A percentile compares a stretch with the other conserved stretches of the same genome.
Evolutionary conservation across 2,888 invertebrate species (phyloP).

Genomic region (Beris morrisii): DNA sequence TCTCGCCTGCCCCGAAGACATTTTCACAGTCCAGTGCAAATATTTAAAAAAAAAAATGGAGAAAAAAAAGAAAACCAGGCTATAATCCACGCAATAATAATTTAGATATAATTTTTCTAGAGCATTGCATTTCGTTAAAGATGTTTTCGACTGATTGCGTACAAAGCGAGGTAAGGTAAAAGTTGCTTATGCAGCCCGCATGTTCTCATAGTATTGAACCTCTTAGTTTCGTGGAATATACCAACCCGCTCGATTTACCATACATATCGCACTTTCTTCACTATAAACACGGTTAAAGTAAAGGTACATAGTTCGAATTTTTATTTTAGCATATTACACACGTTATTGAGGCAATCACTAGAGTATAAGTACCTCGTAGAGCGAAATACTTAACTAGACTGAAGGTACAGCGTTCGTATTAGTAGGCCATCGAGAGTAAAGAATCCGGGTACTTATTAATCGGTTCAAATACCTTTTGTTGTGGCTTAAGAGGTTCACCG

Average conservation of each 20-base stretch:
- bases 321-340: background rate
- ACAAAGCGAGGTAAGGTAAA: conserved; percentile 1
- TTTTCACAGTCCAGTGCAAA: conserved; percentile 26
- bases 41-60: background rate
- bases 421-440: conserved; percentile 34
- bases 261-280: conserved; percentile 11
- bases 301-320: background rate
- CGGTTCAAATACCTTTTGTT: conserved; percentile 37
- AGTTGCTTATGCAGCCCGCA: conserved; percentile 12
- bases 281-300: conserved; percentile 10
- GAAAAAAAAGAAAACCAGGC: conserved; percentile 4
- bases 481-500: conserved; percentile 18
- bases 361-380: conserved; percentile 1
- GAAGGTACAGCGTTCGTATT: conserved; percentile 5
- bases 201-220: conserved; percentile 1
- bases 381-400: background rate
- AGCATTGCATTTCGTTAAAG: conserved; percentile 1
- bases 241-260: conserved; percentile 12
- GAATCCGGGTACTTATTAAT: conserved; percentile 40
- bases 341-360: conserved; percentile 14
- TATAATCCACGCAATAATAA: conserved; percentile 2
- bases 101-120: conserved; percentile 12
- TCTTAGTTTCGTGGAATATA: background rate
- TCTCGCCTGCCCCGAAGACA: background rate
- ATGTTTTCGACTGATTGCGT: background rate